Conservation (phyloP, 2,888 invertebrate species). For the Taenaris catops region DNA sequence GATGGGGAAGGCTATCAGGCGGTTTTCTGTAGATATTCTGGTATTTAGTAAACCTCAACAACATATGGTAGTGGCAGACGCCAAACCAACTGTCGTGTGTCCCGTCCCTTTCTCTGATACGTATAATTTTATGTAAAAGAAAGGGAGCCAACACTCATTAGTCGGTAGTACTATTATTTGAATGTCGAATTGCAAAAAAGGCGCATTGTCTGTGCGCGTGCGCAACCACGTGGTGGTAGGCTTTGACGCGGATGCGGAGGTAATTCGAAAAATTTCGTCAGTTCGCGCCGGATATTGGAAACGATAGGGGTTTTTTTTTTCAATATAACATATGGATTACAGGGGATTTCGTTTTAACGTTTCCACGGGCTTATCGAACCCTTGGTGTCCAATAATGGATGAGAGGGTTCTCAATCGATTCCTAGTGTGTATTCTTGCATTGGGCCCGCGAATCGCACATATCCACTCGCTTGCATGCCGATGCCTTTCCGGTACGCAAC, state of each 20-base stretch:
- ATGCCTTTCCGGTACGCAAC: too few relatives aligned
- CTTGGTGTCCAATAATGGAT: too few relatives aligned
- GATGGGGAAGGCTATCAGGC: too few relatives aligned
- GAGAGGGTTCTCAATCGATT: too few relatives aligned
- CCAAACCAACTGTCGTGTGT: constrained; percentile 68
- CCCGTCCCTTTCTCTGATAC: constrained; percentile 39
- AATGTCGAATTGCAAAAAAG: constrained; percentile 68
- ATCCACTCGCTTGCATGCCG: too few relatives aligned
- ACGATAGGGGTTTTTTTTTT: constrained; percentile 48
- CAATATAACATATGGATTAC: constrained; percentile 65
- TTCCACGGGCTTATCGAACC: too few relatives aligned
- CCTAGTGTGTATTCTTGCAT: too few relatives aligned
- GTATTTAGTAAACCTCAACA: constrained; percentile 78
- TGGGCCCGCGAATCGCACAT: too few relatives aligned
- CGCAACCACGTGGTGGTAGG: constrained; percentile 29
- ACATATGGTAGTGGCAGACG: constrained; percentile 75
- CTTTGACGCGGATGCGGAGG: constrained; percentile 23
- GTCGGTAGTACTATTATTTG: constrained; percentile 69
- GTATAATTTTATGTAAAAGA: constrained; percentile 29
- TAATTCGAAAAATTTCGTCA: constrained; percentile 55
- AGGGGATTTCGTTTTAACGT: constrained; percentile 28
- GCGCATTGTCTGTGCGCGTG: constrained; percentile 61
- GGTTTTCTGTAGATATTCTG: too few relatives aligned
- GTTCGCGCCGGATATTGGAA: constrained; percentile 70
- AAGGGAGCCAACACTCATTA: constrained; percentile 62